Base-by-base conservation (phyloP, 2,113 vertebrate genomes). In the Sylvia atricapilla region DNA sequence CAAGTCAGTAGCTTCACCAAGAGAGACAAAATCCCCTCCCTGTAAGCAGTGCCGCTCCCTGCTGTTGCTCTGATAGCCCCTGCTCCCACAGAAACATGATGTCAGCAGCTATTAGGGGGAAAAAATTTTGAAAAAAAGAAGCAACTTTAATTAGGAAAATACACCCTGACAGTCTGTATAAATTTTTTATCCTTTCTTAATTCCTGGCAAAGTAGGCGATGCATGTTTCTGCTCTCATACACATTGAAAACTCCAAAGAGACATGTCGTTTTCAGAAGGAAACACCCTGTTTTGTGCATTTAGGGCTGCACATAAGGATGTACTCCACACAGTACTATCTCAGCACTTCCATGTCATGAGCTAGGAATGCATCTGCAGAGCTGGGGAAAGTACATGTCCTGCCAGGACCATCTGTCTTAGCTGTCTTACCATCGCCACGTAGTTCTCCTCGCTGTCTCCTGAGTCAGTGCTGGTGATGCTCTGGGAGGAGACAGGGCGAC, bases 391-490 rank as follows among this genome's bases (percentile, higher is more conserved):
- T 10, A 2, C 5, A 33, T 2, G 2, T 41, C 68, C 50, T 55
- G 11, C 60, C 85, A 88, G 88, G 15, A 84, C 47, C 17, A 11
- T 23, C 11, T 67, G 4, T 35, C 72, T 50, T 2, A 25, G 76
- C 35, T 28, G 50, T 21, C 86, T 98, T 96, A 99, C 99, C 99
- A 99, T 99, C 3, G 99, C 98, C 97, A 99, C 99, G 11, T 99
- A 99, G 96, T 99, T 99, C 97, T 99, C 99, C 91, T 99, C 99
- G 0, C 99, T 99, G 98, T 99, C 99, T 93, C 98, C 99, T 0
- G 99, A 99, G 98, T 99, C 99, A 7, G 99, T 99, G 98, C 99
- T 99, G 98, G 99, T 99, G 98, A 99, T 99, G 98, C 99, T 99
- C 96, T 99, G 99, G n/a, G 99, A 99, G 91, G 99, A 99, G 97